A percentile compares a stretch with the other conserved stretches of the same genome.
These are phyloP conservation scores for Stenoptilia bipunctidactyla DNA, from an alignment of 2,888 invertebrate genomes.

Conservation along the genomic window DNA sequence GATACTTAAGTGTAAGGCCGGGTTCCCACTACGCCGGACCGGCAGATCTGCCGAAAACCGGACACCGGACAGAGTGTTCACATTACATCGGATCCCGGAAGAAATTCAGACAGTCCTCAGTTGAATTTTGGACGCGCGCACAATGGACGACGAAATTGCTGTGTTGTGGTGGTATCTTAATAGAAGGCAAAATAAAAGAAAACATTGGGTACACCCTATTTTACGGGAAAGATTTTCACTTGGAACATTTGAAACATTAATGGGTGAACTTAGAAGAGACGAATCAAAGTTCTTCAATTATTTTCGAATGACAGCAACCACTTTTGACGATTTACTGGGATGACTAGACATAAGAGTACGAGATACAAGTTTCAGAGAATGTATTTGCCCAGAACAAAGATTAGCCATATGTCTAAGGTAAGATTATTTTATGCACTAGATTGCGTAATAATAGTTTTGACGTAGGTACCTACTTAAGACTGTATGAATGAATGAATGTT, in stretches of 20 bases:
- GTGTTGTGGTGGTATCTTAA: constrained; percentile 15
- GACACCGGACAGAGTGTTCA: constrained; percentile 16
- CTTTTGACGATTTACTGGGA: constrained; percentile 18
- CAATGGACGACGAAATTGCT: constrained; percentile 15
- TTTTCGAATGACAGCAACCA: constrained; percentile 17
- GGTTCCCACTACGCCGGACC: too few relatives aligned
- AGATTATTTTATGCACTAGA: constrained; percentile 15
- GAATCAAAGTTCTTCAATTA: constrained; percentile 17
- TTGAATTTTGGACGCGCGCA: constrained; percentile 16
- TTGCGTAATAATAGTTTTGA: constrained; percentile 15
- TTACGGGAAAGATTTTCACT: constrained; percentile 20
- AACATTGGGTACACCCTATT: constrained; percentile 12
- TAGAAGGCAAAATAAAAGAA: constrained; percentile 17
- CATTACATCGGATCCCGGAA: constrained; percentile 16
- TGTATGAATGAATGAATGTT: too few relatives aligned
- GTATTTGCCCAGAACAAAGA: constrained; percentile 19
- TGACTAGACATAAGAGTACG: constrained; percentile 14
- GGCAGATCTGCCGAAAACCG: constrained; percentile 13
- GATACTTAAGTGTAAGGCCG: too few relatives aligned
- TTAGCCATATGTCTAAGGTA: constrained; percentile 19
- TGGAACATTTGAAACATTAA: constrained; percentile 20
- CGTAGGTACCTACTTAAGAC: too few relatives aligned
- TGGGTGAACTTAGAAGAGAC: constrained; percentile 19
- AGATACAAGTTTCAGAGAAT: constrained; percentile 21
- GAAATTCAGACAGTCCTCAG: constrained; percentile 14